phyloP scores from a whole-genome alignment of 2,797 vertebrate species.

The Crenuchus spilurus region DNA sequence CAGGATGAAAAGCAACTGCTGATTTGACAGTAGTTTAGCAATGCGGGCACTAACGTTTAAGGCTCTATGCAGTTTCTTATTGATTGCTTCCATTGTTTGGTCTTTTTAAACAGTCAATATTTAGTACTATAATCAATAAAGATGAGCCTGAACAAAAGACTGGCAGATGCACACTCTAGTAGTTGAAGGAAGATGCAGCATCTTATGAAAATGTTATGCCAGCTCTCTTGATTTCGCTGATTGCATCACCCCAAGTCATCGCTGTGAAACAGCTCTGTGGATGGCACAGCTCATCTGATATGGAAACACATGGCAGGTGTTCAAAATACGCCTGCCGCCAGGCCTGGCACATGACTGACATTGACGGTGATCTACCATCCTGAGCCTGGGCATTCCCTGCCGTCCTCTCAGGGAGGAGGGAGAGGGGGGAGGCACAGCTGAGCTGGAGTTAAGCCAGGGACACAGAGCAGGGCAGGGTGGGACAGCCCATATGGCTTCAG shows the following conservation, averaged over 20 bases:
- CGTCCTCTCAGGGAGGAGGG: constrained; percentile 27
- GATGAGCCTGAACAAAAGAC: background rate
- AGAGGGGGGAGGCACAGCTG: constrained; percentile 41
- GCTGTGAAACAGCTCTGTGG: constrained; percentile 13
- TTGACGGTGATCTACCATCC: constrained; percentile 32
- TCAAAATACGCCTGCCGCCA: constrained; percentile 48
- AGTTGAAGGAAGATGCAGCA: background rate
- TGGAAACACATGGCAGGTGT: constrained; percentile 48
- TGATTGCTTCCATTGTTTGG: no score
- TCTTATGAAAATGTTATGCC: background rate
- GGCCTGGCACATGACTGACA: constrained; percentile 41
- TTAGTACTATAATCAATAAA: background rate
- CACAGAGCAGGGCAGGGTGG: background rate
- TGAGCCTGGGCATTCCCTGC: constrained; percentile 30
- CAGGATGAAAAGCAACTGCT: no score
- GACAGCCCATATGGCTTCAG: constrained; percentile 35
- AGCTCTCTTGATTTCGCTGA: background rate
- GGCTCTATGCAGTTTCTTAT: no score
- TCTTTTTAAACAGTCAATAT: no score
- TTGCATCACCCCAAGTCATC: constrained; percentile 37
- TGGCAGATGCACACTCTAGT: background rate
- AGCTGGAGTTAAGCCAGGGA: constrained; percentile 38
- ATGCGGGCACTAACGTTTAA: no score
- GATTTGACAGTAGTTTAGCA: no score
- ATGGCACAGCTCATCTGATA: constrained; percentile 38